These are phyloP conservation scores for Oxyruncus cristatus DNA, from an alignment of 2,113 vertebrate genomes.

Conservation along the genomic window DNA sequence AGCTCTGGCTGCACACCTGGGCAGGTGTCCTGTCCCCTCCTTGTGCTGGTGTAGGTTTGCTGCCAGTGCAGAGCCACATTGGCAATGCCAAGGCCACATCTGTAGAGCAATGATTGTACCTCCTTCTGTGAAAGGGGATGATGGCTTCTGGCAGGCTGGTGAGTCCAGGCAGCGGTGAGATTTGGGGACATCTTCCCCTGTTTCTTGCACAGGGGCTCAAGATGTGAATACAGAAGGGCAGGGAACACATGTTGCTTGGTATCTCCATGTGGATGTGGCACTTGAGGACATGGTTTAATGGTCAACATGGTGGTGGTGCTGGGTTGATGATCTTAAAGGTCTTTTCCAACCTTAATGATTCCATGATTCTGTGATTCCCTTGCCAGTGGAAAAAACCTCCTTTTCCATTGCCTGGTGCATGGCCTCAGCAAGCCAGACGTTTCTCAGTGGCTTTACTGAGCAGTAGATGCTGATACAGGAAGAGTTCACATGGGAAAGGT, in stretches of 20 bases:
- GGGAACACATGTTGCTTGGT: neutral
- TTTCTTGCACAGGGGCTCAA: neutral
- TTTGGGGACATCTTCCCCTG: neutral
- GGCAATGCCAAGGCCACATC: neutral
- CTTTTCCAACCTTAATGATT: neutral
- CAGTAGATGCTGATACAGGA: neutral
- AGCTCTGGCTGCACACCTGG: neutral
- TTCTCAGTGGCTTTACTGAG: neutral
- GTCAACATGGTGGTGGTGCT: neutral
- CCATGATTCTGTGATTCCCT: neutral
- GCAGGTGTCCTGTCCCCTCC: neutral
- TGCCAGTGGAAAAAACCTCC: neutral
- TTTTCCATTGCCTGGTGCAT: neutral
- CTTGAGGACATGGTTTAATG: neutral
- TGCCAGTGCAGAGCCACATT: neutral
- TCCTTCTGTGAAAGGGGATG: fast-evolving
- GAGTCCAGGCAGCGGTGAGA: neutral
- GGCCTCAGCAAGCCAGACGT: neutral
- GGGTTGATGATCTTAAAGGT: neutral
- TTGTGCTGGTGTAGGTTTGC: neutral
- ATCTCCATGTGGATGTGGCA: neutral
- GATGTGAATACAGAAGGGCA: neutral
- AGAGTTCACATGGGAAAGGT: neutral
- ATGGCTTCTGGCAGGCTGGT: neutral
- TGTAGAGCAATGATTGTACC: neutral